Evolutionary conservation across 2,888 invertebrate species (phyloP), one percentile per base, ranked within the genome.

Genomic region (Tanypteryx hageni): DNA sequence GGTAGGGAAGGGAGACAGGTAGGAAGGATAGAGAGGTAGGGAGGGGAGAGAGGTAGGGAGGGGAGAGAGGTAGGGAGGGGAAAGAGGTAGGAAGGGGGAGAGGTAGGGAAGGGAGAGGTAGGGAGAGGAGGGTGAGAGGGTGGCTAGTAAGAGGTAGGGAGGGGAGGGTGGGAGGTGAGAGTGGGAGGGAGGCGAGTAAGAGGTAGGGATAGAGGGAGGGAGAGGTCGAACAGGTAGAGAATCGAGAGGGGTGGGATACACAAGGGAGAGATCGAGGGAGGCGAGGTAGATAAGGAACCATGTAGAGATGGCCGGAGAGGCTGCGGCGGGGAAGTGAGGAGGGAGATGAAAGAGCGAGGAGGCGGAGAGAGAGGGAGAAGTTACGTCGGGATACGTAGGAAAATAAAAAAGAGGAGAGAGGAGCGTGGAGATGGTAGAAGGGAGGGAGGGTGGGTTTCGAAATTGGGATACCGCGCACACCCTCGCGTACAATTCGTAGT

Each of bases 401-500:
- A 44, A 44, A 44, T 44, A 44, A 44, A 44, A 44, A 5, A 44
- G 44, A 44, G 64, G 14, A 64, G 68, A 68, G 68, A 22, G 68
- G 68, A n/a, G 18, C 13, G n/a, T n/a, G 64, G 64, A 64, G 64
- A 64, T 64, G 64, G 64, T 16, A n/a, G 18, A 68, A 22, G n/a
- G 0, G 68, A 10, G 3, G n/a, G 9, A 7, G 68, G 68, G 76
- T 18, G 27, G 76, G 11, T 76, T 27, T 76, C 76, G 22, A 22
- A 68, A 68, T 68, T 10, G 64, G 64, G 68, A 68, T 68, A 68
- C 76, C 76, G 76, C 89, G 64, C 89, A 64, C 89, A 31, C 64
- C 89, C 89, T 64, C n/a, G 89, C 89, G 89, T 89, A 89, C 89
- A 68, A 89, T 89, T 89, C 89, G 89, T 89, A 89, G 89, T 89